Evolutionary conservation across 2,888 invertebrate genomes (phyloP).

Genomic region (Spialia ferax): DNA sequence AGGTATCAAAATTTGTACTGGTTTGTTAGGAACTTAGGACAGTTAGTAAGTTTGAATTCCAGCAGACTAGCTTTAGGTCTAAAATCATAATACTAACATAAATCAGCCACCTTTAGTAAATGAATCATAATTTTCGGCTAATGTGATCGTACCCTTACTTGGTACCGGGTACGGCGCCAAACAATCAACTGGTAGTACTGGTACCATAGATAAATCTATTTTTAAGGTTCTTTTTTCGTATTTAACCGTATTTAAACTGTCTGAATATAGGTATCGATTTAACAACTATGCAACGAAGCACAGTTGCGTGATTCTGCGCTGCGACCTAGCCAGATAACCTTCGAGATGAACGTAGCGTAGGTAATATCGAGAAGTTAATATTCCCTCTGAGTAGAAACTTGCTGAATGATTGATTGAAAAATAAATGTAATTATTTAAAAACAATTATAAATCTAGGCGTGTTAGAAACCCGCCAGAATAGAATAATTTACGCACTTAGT

Average conservation of each 20-base stretch:
- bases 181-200: not conserved
- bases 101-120: no score
- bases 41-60: no score
- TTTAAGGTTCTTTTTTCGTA: not conserved
- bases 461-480: not conserved
- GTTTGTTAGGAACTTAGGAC: no score
- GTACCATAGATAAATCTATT: not conserved
- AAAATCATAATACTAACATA: no score
- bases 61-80: no score
- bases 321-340: conserved; percentile 52
- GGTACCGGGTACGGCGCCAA: not conserved
- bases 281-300: conserved; percentile 20
- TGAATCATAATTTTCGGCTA: no score
- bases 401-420: not conserved
- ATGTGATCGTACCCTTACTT: not conserved
- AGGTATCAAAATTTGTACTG: no score
- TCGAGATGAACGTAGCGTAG: conserved; percentile 30
- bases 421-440: not conserved
- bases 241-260: not conserved
- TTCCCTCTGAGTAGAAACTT: conserved; percentile 25
- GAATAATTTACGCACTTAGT: not conserved
- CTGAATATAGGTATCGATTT: conserved; percentile 15
- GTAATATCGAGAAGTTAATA: conserved; percentile 22
- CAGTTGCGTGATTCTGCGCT: conserved; percentile 47
- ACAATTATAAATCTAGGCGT: not conserved